Conservation (phyloP, 2,888 invertebrate genomes). For the Chouioia cunea region DNA sequence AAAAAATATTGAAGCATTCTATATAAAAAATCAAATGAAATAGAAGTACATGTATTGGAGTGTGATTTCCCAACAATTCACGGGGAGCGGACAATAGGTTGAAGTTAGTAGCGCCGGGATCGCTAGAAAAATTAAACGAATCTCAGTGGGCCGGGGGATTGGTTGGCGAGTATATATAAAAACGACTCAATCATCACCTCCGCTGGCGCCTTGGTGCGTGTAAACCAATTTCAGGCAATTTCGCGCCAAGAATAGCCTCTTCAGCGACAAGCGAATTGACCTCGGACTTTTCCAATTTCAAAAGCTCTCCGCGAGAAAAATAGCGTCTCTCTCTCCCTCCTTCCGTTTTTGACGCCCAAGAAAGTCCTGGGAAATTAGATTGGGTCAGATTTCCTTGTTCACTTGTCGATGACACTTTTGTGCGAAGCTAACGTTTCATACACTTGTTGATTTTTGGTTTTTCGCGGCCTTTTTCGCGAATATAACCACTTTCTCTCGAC, state of each 20-base stretch:
- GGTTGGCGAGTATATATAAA: conserved; percentile 7
- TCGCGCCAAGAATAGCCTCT: conserved; percentile 68
- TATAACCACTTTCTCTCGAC: conserved; percentile 48
- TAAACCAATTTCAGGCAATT: conserved; percentile 70
- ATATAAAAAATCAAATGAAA: no score
- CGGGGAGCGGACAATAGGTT: background rate
- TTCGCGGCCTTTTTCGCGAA: conserved; percentile 32
- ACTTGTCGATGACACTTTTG: conserved; percentile 40
- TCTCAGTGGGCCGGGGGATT: conserved; percentile 40
- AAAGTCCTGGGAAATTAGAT: conserved; percentile 51
- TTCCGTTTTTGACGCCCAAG: background rate
- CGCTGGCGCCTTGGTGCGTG: conserved; percentile 57
- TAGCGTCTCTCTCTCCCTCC: conserved; percentile 4
- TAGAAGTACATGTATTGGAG: background rate
- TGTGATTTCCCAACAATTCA: conserved; percentile 26
- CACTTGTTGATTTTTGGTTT: conserved; percentile 39
- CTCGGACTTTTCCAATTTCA: conserved; percentile 65
- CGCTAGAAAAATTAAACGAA: conserved; percentile 58
- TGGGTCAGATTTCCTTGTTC: conserved; percentile 52
- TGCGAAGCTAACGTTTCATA: conserved; percentile 8
- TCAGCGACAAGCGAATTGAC: conserved; percentile 48
- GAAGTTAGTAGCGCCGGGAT: conserved; percentile 1
- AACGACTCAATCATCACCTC: conserved; percentile 64
- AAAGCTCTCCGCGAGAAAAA: conserved; percentile 53
- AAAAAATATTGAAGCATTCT: no score